Percentiles rank a stretch among this genome's conserved stretches.
phyloP scores from a whole-genome alignment of 92 coral and sea anemone genomes.

The Meandrina meandrites region DNA sequence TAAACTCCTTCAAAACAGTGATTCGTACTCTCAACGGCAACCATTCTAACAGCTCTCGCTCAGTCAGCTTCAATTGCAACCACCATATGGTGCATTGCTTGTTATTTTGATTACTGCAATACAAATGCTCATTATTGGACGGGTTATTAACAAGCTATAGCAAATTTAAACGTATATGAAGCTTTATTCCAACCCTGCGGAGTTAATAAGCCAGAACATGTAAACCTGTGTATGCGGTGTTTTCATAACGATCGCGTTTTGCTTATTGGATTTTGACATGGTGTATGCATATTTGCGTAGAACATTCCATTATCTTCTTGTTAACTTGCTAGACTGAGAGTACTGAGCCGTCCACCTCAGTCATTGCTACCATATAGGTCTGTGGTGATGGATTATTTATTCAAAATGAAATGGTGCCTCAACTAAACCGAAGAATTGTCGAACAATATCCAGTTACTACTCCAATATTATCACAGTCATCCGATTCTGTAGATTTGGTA shows the following conservation, averaged over 20 bases:
- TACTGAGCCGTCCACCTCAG: background rate
- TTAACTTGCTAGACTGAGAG: background rate
- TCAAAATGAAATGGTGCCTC: background rate
- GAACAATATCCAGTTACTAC: background rate
- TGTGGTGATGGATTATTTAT: background rate
- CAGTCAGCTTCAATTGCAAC: background rate
- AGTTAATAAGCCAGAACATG: slow-evolving; percentile 10
- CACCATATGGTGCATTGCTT: background rate
- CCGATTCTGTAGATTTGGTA: background rate
- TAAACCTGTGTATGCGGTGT: background rate
- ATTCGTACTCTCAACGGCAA: background rate
- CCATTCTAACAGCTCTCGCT: background rate
- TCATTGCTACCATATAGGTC: background rate
- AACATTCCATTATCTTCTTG: background rate
- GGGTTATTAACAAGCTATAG: background rate
- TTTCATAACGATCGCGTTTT: background rate
- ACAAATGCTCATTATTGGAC: background rate
- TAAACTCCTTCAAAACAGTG: background rate
- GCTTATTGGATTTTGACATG: background rate
- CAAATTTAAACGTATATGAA: background rate
- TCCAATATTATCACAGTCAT: background rate
- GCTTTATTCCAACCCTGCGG: slow-evolving; percentile 4
- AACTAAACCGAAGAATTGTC: background rate
- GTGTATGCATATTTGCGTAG: background rate
- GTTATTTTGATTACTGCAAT: background rate